Evolutionary conservation across 2,888 invertebrate species (phyloP), one percentile per base, ranked within the genome.

Genomic region (Archips xylosteana): DNA sequence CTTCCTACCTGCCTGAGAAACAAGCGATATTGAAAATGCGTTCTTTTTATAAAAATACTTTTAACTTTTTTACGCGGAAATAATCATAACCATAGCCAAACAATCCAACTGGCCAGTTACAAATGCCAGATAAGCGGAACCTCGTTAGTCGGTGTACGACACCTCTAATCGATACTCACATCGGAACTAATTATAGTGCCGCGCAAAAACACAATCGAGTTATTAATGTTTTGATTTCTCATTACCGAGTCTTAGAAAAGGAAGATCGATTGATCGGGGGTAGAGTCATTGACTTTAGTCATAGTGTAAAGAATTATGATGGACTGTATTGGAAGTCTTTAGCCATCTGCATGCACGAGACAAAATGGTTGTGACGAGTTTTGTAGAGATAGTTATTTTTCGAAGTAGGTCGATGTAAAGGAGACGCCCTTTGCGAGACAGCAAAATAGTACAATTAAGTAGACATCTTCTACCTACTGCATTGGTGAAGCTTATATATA

Each of bases 171-270:
- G 60, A 61, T 64, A 64, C 12, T 59, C 49, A 42, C 13, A 67
- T 65, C 61, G 74, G 74, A 74, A 74, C 74, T 70, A 74, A 74
- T 74, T 70, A 74, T 59, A 69, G 6, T 47, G 57, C 15, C 9
- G 68, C 49, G 70, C 64, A 74, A 74, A 74, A 74, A 74, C 69
- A 69, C 36, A 74, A 74, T 70, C 34, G 64, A 64, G 69, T 61
- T 74, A 65, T 72, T 67, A 74, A 12, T 42, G 32, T 65, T 51
- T 5, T 59, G 60, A 69, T 42, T 45, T 74, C 60, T 70, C 62
- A 45, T 45, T 59, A 54, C 39, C 34, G 47, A 68, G 63, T 42
- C 59, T 34, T 47, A 23, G 15, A 45, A 42, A 42, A 51, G 13
- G 36, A 32, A 73, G 60, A 74, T 74, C 64, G 36, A 60, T 64